Conservation (phyloP, 23 tunicate genomes). For the Aplidium turbinatum region DNA sequence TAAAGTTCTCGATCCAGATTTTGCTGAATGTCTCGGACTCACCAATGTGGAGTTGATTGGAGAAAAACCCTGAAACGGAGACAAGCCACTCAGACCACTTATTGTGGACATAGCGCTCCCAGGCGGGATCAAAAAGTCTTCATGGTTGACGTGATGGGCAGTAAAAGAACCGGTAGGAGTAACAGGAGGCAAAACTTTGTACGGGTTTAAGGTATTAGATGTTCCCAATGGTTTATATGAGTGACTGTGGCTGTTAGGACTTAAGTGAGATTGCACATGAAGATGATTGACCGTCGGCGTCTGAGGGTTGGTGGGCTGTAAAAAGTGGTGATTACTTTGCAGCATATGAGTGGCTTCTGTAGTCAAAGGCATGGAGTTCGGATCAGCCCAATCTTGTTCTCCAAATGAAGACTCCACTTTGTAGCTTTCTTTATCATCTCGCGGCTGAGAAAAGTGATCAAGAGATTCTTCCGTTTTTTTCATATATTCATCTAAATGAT, state of each 20-base stretch:
- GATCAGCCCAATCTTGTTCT: not conserved
- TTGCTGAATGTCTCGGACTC: constrained; percentile 85
- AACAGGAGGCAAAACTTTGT: constrained; percentile 86
- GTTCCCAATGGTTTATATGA: constrained; percentile 3
- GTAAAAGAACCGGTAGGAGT: constrained; percentile 49
- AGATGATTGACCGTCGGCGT: not conserved
- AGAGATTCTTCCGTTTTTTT: too few species aligned
- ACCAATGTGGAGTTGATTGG: constrained; percentile 67
- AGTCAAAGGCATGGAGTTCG: too few species aligned
- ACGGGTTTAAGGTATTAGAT: constrained; percentile 76
- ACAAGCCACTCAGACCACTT: constrained; percentile 75
- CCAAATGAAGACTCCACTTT: not conserved
- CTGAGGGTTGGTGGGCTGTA: constrained; percentile 6
- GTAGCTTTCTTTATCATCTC: not conserved
- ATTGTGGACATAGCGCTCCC: constrained; percentile 82
- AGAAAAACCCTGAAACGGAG: constrained; percentile 58
- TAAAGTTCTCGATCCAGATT: constrained; percentile 30
- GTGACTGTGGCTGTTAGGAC: not conserved
- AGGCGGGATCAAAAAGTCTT: constrained; percentile 71
- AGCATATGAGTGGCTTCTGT: not conserved
- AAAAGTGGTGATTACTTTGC: not conserved
- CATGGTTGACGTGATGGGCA: constrained; percentile 25
- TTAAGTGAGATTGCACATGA: constrained; percentile 23
- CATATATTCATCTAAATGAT: too few species aligned
- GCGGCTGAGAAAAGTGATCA: too few species aligned